These are phyloP conservation scores for Indicator maculatus DNA, from an alignment of 2,113 vertebrate genomes.

Conservation along the genomic window DNA sequence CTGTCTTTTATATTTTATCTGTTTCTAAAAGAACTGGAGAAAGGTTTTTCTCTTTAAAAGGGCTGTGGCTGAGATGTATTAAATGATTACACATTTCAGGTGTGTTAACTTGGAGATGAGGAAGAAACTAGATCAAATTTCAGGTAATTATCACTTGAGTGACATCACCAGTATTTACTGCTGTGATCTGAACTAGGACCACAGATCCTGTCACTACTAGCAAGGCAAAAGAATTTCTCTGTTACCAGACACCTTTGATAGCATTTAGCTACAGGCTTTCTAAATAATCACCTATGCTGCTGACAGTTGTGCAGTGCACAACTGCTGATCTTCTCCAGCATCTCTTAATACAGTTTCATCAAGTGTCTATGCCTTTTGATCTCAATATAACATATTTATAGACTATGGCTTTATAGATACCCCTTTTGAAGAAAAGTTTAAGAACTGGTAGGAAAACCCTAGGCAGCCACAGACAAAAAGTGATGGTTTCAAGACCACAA, in stretches of 20 bases:
- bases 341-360: not conserved
- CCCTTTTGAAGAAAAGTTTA: not conserved
- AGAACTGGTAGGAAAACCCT: not conserved
- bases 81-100: not conserved
- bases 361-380: not conserved
- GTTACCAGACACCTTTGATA: not conserved
- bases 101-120: not conserved
- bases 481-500: not conserved
- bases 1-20: not conserved
- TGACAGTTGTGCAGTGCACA: not conserved
- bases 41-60: not conserved
- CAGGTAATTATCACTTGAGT: not conserved
- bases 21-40: not conserved
- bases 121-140: not conserved
- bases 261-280: not conserved
- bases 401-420: not conserved
- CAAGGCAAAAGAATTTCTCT: not conserved
- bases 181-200: not conserved
- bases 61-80: not conserved
- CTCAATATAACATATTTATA: not conserved
- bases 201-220: not conserved
- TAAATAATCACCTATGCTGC: not conserved
- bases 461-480: not conserved
- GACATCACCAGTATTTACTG: not conserved
- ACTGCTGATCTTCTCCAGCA: not conserved